Evolutionary conservation across 2,113 vertebrate genomes (phyloP).

Genomic region (Ia io): DNA sequence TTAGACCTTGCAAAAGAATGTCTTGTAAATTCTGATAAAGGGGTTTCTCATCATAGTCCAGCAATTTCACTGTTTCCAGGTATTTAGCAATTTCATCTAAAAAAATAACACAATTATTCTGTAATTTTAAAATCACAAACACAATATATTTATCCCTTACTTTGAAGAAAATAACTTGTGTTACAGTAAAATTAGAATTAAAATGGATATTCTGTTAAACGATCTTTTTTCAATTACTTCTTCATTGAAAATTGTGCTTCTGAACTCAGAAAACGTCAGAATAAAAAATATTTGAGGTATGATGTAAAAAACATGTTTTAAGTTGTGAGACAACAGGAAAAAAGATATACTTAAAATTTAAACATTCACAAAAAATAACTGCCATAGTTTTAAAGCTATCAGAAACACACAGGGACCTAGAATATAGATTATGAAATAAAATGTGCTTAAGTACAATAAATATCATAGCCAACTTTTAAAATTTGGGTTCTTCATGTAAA

Average conservation of each 20-base stretch:
- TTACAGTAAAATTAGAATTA: background rate
- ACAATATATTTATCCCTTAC: background rate
- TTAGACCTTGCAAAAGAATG: conserved; percentile 90
- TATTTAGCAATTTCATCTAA: conserved; percentile 92
- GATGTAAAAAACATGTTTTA: background rate
- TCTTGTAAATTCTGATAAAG: conserved; percentile 88
- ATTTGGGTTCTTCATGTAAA: background rate
- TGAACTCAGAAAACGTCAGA: background rate
- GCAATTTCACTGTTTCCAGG: conserved; percentile 89
- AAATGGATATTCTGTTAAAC: background rate
- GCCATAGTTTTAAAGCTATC: background rate
- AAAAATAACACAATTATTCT: conserved; percentile 63
- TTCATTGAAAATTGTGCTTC: background rate
- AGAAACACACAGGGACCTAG: background rate
- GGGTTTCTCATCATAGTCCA: conserved; percentile 91
- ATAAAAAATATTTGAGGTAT: background rate
- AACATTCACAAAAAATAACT: conserved; percentile 7
- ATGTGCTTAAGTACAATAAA: background rate
- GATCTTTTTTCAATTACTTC: background rate
- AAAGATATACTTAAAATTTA: background rate
- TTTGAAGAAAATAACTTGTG: background rate
- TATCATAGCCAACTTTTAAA: background rate
- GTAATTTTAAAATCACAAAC: background rate
- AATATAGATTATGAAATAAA: background rate
- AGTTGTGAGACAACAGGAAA: background rate